Base-by-base conservation (phyloP, 2,888 invertebrate genomes). In the Agelastica alni region DNA sequence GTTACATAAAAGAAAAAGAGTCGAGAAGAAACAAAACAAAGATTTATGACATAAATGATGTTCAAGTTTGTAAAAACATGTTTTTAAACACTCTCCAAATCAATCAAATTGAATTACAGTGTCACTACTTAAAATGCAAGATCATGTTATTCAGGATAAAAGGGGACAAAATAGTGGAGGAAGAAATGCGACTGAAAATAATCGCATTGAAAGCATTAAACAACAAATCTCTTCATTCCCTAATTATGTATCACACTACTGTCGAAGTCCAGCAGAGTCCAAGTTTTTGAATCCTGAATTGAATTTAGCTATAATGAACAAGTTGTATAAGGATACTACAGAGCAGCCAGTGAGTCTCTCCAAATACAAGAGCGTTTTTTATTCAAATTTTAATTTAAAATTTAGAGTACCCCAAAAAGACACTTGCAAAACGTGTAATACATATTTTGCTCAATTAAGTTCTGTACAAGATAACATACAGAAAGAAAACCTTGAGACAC, bases 311-410 rank as follows among this genome's bases (percentile, higher is more conserved):
- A 39, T 17, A 39, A 39, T 16, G 17, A 17, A 17, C 9, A 17
- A 16, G 17, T 12, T 39, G 5, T 16, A 39, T 17, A 16, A 17
- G 7, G 39, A 39, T 17, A 9, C 14, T 9, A 39, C 16, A 7
- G 39, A 9, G n/a, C 14, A 39, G 14, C 17, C 39, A 2, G 39
- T 63, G 59, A 61, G n/a, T n/a, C 32, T 32, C n/a, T 14, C 37
- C 5, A 14, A 37, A 17, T 43, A 42, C 14, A 42, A 26, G 14
- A 1, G 14, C 4, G n/a, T 42, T 17, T 42, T 42, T 28, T 42
- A 42, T 18, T 26, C 13, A 7, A 12, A 42, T 3, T 42, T 42
- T 26, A 42, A 42, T 26, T 26, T 42, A 28, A 26, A 14, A 13
- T 43, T 43, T 30, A 43, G 16, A 43, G 22, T 22, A 43, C 43